Percentiles rank a stretch among this genome's conserved stretches.
phyloP scores from a whole-genome alignment of 2,797 vertebrate genomes.

The Enteromius argenteus region DNA sequence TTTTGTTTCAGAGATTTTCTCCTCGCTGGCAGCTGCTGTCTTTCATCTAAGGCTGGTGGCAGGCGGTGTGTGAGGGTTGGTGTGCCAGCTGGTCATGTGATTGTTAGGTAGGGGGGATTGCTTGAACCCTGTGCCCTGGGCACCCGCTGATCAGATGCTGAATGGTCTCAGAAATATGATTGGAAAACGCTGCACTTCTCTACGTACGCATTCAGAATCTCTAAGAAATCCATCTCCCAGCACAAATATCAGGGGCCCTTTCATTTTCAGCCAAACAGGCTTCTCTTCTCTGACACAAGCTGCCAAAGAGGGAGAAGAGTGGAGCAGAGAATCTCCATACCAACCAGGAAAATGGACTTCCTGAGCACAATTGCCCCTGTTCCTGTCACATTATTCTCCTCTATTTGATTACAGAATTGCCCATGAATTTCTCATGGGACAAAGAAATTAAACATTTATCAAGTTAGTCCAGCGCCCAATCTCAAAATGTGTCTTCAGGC shows the following conservation, averaged over 20 bases:
- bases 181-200: conserved; percentile 52
- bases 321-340: conserved; percentile 38
- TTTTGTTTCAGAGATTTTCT: conserved; percentile 1
- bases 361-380: conserved; percentile 27
- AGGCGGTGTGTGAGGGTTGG: conserved; percentile 30
- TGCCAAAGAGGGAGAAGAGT: conserved; percentile 42
- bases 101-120: conserved; percentile 57
- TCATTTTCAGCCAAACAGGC: conserved; percentile 63
- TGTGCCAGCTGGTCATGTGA: conserved; percentile 60
- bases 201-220: conserved; percentile 51
- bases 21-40: conserved; percentile 24
- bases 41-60: conserved; percentile 42
- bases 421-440: conserved; percentile 12
- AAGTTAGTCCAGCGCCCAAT: conserved; percentile 39
- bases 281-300: conserved; percentile 47
- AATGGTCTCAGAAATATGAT: conserved; percentile 51
- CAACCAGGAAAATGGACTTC: conserved; percentile 31
- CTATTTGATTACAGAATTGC: conserved; percentile 50
- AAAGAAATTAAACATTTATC: conserved; percentile 57
- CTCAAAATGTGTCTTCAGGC: conserved; percentile 18
- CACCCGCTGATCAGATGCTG: conserved; percentile 60
- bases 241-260: conserved; percentile 66
- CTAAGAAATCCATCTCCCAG: conserved; percentile 63
- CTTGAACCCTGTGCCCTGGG: conserved; percentile 43
- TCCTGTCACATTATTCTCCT: conserved; percentile 38